Evolutionary conservation across 1,140 invertebrate species (phyloP), one percentile per base, ranked within the genome.

Genomic region (Brachionus angularis): DNA sequence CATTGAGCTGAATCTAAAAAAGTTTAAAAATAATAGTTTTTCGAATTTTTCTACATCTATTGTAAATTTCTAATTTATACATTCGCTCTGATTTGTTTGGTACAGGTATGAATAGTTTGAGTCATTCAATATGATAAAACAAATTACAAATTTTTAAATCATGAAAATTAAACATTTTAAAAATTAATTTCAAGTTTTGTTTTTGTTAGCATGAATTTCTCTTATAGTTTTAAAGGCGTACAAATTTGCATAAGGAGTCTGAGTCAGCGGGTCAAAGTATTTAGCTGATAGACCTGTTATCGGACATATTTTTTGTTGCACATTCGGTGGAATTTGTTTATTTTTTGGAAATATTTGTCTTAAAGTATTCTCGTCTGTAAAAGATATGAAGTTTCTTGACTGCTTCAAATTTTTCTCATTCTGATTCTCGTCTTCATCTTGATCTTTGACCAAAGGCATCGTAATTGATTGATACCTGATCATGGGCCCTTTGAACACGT

Each of bases 221-320:
- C 92, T 83, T 14, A 96, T 85, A 3, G 93, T 86, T 58, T 88
- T 86, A 79, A 94, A 94, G 1, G 90, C 89, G 75, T 89, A 87
- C 1, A 89, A 84, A 75, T 89, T 92, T 74, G 88, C 86, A 78
- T 91, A 95, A 0, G 91, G 90, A 29, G 91, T 83, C 73, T 89
- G 87, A 1, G 91, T 95, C 0, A 94, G 86, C 0, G 93, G 93
- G 83, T 97, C 93, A 77, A 90, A 87, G 81, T 96, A 97, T 74
- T 89, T 88, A 4, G 93, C 92, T 62, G 89, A 87, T 61, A 89
- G 79, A 72, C 90, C 74, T 23, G 83, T 83, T 5, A 84, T 76
- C 16, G 80, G 79, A 76, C 83, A 84, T 76, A 74, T 0, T 82
- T 67, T 67, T 79, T 64, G 82, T 79, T 69, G 85, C 82, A 73